These are phyloP conservation scores for Rhombomys opimus DNA, from an alignment of 2,113 vertebrate genomes.

Conservation along the genomic window DNA sequence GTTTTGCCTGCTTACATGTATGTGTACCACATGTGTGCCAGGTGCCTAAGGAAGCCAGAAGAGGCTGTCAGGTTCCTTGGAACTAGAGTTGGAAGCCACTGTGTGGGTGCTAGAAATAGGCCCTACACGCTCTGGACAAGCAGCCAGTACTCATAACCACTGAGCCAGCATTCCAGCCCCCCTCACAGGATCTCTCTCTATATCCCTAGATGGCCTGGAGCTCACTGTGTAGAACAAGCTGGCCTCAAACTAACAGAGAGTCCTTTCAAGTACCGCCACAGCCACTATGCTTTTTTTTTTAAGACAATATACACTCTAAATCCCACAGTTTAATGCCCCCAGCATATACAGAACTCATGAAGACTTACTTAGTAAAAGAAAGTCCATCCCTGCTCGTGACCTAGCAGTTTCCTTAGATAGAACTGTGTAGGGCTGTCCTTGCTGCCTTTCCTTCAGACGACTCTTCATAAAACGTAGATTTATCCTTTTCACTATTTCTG, in stretches of 20 bases:
- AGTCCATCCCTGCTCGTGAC: background rate
- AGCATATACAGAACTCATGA: background rate
- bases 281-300: background rate
- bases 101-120: background rate
- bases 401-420: background rate
- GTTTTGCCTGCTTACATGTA: background rate
- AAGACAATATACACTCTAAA: background rate
- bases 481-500: slow-evolving; percentile 20
- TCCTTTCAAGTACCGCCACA: background rate
- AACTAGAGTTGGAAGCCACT: background rate
- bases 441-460: background rate
- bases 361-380: background rate
- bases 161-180: background rate
- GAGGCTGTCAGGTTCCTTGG: background rate
- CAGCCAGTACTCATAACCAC: background rate
- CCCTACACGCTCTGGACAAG: too few relatives aligned
- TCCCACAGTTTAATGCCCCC: slow-evolving; percentile 34
- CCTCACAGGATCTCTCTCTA: background rate
- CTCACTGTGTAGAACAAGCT: background rate
- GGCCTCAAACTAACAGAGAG: background rate
- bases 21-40: background rate
- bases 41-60: background rate
- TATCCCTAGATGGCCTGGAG: background rate
- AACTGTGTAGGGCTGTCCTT: background rate
- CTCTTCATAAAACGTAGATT: background rate